Percentiles rank a stretch among this genome's conserved stretches.
Evolutionary conservation across 2,113 vertebrate genomes (phyloP).

Genomic region (Erpornis zantholeuca): DNA sequence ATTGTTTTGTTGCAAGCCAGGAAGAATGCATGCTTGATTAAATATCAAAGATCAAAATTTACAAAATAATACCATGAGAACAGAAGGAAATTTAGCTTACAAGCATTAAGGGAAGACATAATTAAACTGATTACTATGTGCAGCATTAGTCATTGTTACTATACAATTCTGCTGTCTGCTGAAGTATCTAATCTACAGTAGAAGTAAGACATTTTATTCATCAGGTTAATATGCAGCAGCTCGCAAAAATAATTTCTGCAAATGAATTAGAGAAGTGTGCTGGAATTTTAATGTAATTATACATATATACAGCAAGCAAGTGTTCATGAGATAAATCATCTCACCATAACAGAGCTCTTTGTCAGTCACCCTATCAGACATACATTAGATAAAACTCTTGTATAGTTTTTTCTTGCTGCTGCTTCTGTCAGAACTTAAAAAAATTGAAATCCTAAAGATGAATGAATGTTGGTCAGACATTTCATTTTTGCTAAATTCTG

Average conservation of each 20-base stretch:
- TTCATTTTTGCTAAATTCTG: not conserved
- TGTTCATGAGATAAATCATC: not conserved
- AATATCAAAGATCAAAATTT: slow-evolving; percentile 35
- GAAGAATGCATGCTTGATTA: slow-evolving; percentile 8
- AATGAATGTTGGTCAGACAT: not conserved
- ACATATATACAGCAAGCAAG: not conserved
- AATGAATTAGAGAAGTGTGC: not conserved
- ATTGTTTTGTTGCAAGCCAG: not conserved
- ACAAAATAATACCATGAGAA: slow-evolving; percentile 17
- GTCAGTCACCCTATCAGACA: not conserved
- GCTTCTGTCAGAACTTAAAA: not conserved
- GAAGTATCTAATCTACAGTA: not conserved
- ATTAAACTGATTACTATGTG: slow-evolving; percentile 7
- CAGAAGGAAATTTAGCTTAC: not conserved
- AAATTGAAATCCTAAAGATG: not conserved
- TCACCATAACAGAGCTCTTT: not conserved
- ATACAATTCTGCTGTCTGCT: not conserved
- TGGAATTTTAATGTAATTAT: not conserved
- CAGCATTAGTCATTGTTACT: not conserved
- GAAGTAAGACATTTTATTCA: not conserved
- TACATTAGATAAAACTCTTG: not conserved
- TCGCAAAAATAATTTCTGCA: slow-evolving; percentile 33
- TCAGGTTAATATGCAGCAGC: not conserved
- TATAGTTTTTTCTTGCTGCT: not conserved
- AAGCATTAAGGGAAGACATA: slow-evolving; percentile 7